Conservation (phyloP, 2,888 invertebrate genomes). For the Euplagia quadripunctaria region DNA sequence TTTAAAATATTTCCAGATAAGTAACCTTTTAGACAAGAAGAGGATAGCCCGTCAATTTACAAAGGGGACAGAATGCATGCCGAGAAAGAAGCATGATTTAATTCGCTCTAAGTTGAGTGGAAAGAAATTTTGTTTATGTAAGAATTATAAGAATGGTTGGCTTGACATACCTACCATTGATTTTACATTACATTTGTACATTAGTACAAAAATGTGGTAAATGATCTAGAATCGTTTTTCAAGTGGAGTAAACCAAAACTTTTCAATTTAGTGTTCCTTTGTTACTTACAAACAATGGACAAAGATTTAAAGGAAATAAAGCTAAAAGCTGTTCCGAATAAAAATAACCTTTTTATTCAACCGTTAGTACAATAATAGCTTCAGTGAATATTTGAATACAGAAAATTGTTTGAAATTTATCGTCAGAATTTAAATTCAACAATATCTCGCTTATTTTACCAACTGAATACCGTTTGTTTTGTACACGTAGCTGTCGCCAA, state of each 20-base stretch:
- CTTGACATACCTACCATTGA: too few relatives aligned
- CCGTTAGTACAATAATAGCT: not conserved
- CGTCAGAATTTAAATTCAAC: not conserved
- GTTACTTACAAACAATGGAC: not conserved
- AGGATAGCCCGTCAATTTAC: too few relatives aligned
- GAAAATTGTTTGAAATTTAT: not conserved
- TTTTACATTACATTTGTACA: too few relatives aligned
- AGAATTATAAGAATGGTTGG: too few relatives aligned
- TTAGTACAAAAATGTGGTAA: too few relatives aligned
- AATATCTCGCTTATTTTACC: not conserved
- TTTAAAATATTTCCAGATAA: too few relatives aligned
- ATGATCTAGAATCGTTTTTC: too few relatives aligned
- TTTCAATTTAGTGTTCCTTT: not conserved
- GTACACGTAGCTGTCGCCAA: not conserved
- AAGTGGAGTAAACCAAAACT: not conserved
- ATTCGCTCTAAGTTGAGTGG: too few relatives aligned
- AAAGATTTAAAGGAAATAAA: not conserved
- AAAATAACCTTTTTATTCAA: not conserved
- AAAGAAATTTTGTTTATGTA: too few relatives aligned
- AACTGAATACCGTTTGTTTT: not conserved
- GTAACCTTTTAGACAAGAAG: too few relatives aligned
- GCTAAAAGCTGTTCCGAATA: not conserved
- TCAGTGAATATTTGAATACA: not conserved
- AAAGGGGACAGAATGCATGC: too few relatives aligned
- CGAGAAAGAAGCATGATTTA: too few relatives aligned